Percentiles rank a stretch among this genome's conserved stretches.
Conservation (phyloP, 2,888 invertebrate genomes). For the Balanococcus diminutus region DNA sequence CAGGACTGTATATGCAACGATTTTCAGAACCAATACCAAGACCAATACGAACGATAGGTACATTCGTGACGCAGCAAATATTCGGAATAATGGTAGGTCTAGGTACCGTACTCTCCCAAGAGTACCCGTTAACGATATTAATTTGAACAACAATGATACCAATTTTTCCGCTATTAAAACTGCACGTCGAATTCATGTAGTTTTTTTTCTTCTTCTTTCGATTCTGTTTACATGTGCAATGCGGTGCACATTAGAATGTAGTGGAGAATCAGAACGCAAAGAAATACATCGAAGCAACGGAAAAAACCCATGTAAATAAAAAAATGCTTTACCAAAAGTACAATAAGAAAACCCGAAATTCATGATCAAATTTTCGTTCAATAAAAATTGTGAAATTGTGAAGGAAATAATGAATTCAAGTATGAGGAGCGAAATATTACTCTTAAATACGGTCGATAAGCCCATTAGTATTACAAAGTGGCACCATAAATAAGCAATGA, state of each 20-base stretch:
- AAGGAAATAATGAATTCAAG: background rate
- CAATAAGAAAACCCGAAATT: background rate
- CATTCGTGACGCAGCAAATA: conserved; percentile 48
- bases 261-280: background rate
- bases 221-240: background rate
- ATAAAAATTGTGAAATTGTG: background rate
- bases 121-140: conserved; percentile 54
- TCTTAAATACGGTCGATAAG: background rate
- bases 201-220: background rate
- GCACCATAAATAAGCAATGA: background rate
- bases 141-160: conserved; percentile 50
- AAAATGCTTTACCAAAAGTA: background rate
- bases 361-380: background rate
- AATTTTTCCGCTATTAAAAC: conserved; percentile 53
- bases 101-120: conserved; percentile 48
- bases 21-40: conserved; percentile 40
- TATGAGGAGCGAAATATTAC: background rate
- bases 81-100: conserved; percentile 41
- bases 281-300: background rate
- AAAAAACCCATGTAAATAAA: background rate
- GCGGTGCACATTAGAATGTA: too few species aligned
- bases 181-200: background rate
- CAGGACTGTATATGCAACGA: background rate
- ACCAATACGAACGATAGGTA: conserved; percentile 48
- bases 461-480: background rate